phyloP scores from a whole-genome alignment of 2,113 vertebrate genomes.

The human (Homo sapiens) region GRCh38 chr4:55864501-55865000 shows the following conservation, averaged over 20 bases:
- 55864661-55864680: conserved; percentile 14
- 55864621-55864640: conserved; percentile 8
- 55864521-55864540: conserved; percentile 6
- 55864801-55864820: conserved; percentile 43
- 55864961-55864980: background rate
- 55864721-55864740: conserved; percentile 49
- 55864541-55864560: conserved; percentile 29
- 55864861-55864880: background rate
- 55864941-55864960: conserved; percentile 24
- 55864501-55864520: conserved; percentile 8
- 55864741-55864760: conserved; percentile 30
- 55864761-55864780: background rate
- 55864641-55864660: background rate
- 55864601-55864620: conserved; percentile 30
- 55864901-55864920: background rate
- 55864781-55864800: conserved; percentile 10
- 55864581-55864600: background rate
- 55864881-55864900: background rate
- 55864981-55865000: background rate
- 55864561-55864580: background rate
- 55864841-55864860: conserved; percentile 26
- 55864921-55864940: background rate
- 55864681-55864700: conserved; percentile 26
- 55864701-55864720: conserved; percentile 1
- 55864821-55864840: conserved; percentile 8